phyloP scores from a whole-genome alignment of 2,888 invertebrate species.

The Drosophila dives region DNA sequence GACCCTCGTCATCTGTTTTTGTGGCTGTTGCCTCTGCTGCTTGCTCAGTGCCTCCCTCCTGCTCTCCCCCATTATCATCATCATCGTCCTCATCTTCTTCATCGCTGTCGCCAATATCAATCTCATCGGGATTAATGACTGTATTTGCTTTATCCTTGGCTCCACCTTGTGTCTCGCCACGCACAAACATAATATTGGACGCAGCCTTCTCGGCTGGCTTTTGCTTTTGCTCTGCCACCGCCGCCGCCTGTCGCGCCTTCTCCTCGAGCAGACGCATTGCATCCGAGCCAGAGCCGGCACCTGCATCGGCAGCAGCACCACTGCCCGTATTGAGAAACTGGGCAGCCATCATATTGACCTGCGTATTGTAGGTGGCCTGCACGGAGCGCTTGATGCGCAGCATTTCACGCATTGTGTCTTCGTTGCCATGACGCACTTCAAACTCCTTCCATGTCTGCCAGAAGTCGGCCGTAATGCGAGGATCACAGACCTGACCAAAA shows the following conservation, averaged over 20 bases:
- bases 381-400: slow-evolving; percentile 98
- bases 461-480: slow-evolving; percentile 96
- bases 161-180: slow-evolving; percentile 93
- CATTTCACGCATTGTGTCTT: slow-evolving; percentile 99
- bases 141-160: slow-evolving; percentile 87
- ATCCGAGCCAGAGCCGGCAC: slow-evolving; percentile 89
- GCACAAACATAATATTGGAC: slow-evolving; percentile 92
- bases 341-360: slow-evolving; percentile 99
- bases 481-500: slow-evolving; percentile 90
- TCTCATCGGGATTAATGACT: slow-evolving; percentile 94
- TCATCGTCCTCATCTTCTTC: slow-evolving; percentile 87
- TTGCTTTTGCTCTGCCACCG: slow-evolving; percentile 60
- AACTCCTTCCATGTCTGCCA: slow-evolving; percentile 99
- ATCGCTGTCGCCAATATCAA: slow-evolving; percentile 91
- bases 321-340: slow-evolving; percentile 94
- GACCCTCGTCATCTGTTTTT: slow-evolving; percentile 85
- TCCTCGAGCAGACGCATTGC: slow-evolving; percentile 95
- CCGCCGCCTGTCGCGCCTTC: slow-evolving; percentile 88
- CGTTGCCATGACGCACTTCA: slow-evolving; percentile 99
- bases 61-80: slow-evolving; percentile 82
- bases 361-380: slow-evolving; percentile 99
- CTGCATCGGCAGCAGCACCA: slow-evolving; percentile 88
- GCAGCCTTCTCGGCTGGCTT: slow-evolving; percentile 70
- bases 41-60: slow-evolving; percentile 87
- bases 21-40: slow-evolving; percentile 67